Base-by-base conservation (phyloP, 2,797 vertebrate species). In the Scolopax bukidnonensis region DNA sequence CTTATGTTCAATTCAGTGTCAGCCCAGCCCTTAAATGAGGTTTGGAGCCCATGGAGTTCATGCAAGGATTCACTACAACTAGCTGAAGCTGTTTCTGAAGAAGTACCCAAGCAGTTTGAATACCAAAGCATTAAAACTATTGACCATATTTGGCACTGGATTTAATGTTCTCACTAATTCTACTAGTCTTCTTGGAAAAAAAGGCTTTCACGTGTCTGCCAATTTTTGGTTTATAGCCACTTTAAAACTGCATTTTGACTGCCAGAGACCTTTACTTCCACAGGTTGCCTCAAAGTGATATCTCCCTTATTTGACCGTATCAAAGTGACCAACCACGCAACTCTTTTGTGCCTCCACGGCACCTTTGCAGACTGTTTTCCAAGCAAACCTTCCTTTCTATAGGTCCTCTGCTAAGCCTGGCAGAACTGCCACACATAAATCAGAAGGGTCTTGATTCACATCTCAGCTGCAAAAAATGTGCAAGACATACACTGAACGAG, bases 381-480 rank as follows among this genome's bases (percentile, higher is more conserved):
- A 70, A 24, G 51, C 17, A 51, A 79, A 45, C 14, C 11, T 36
- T 48, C 19, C 11, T 53, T 92, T 84, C 43, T 30, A 38, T n/a
- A 47, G 32, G 43, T 81, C 21, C 25, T 91, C 54, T 69, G 50
- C 57, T 75, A 56, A 88, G 38, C 24, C 41, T 74, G 84, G 56
- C 33, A 84, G 87, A 56, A 28, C 21, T 27, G 17, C 23, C 50
- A 51, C 45, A 73, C 32, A 11, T 8, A 32, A 53, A 32, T 76
- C 41, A 40, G 54, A 74, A 67, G 60, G 54, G 47, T 56, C 56
- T 23, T 9, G 67, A 90, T 68, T 79, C 85, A 43, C 84, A 83
- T 79, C 71, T 87, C 86, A 94, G 84, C 79, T 91, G 84, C 92
- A 94, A 75, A 95, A 97, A 93, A 93, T 71, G 60, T 94, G 86